A percentile compares a stretch with the other conserved stretches of the same genome.
Conservation (phyloP, 2,797 vertebrate genomes). For the Siniperca obscura region DNA sequence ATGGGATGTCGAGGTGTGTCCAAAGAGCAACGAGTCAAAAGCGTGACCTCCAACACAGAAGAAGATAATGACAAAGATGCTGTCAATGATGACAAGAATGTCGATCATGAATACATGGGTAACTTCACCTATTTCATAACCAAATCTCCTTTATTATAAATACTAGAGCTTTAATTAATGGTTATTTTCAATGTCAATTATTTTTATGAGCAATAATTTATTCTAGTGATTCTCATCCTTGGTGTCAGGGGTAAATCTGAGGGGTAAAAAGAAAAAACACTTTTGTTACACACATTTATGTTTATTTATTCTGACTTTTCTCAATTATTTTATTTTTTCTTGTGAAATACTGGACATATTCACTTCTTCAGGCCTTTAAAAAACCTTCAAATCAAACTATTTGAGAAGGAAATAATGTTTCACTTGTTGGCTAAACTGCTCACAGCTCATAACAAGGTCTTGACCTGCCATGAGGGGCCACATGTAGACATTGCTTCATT, state of each 20-base stretch:
- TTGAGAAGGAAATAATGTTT: neutral
- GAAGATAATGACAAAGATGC: constrained; percentile 28
- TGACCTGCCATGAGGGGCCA: too few species aligned
- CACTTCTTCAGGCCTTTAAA: neutral
- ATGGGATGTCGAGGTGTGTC: neutral
- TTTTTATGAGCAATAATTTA: neutral
- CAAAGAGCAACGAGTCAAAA: constrained; percentile 36
- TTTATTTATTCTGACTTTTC: neutral
- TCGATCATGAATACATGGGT: constrained; percentile 78
- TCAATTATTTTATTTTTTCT: neutral
- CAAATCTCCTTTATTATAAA: neutral
- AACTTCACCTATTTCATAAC: constrained; percentile 26
- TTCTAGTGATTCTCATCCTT: neutral
- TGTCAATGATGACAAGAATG: neutral
- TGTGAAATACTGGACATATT: neutral
- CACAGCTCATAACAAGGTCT: neutral
- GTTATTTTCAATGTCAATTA: neutral
- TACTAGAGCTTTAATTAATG: neutral
- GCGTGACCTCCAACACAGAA: constrained; percentile 37
- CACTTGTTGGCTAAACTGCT: neutral
- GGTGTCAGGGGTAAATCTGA: neutral
- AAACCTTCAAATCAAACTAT: neutral
- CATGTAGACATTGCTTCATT: neutral
- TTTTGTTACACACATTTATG: neutral
- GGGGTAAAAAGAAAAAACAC: neutral